A percentile compares a stretch with the other conserved stretches of the same genome.
phyloP scores from a whole-genome alignment of 2,113 vertebrate genomes.

The Tauraco erythrolophus region DNA sequence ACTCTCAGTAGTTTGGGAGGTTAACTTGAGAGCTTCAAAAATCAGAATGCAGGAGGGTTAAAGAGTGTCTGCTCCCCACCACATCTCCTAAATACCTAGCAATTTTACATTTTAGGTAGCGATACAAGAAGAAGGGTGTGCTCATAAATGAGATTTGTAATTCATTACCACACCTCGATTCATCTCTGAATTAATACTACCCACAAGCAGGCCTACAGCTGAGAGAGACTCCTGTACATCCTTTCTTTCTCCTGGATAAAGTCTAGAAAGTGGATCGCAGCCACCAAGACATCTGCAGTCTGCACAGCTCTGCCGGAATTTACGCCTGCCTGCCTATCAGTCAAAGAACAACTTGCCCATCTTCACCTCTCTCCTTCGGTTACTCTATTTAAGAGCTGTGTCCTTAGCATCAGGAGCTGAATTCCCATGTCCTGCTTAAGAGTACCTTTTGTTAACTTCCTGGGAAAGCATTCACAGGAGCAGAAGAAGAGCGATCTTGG shows the following conservation, averaged over 20 bases:
- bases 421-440: not conserved
- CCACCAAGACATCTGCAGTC: not conserved
- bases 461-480: not conserved
- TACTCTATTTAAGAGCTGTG: not conserved
- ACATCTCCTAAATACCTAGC: not conserved
- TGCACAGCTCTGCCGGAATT: not conserved
- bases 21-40: not conserved
- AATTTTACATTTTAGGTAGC: not conserved
- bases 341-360: not conserved
- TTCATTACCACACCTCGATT: not conserved
- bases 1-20: not conserved
- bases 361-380: not conserved
- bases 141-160: not conserved
- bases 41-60: not conserved
- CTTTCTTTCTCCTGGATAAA: not conserved
- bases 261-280: not conserved
- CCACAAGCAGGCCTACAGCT: not conserved
- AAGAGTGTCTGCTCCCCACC: rapidly evolving
- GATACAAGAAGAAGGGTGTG: not conserved
- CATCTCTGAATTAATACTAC: not conserved
- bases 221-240: not conserved
- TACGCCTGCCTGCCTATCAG: not conserved
- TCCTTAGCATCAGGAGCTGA: not conserved
- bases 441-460: not conserved
- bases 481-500: not conserved